phyloP scores from a whole-genome alignment of 2,888 invertebrate genomes.

The Synergus gifuensis region DNA sequence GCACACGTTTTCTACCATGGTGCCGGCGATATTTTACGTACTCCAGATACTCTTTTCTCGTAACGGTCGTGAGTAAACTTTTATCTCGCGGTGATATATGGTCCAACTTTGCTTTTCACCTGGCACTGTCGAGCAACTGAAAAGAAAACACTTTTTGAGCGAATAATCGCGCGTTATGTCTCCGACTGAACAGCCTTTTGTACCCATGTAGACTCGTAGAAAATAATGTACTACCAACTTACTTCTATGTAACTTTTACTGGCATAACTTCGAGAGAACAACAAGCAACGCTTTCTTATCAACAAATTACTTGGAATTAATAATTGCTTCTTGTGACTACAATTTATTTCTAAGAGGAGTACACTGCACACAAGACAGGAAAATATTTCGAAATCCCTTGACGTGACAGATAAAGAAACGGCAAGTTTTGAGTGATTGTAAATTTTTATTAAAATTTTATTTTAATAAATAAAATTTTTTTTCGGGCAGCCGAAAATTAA shows the following conservation, averaged over 20 bases:
- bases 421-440: not conserved
- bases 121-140: conserved; percentile 55
- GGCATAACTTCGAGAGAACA: not conserved
- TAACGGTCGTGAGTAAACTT: conserved; percentile 54
- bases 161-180: conserved; percentile 56
- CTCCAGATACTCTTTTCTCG: conserved; percentile 54
- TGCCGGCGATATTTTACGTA: conserved; percentile 56
- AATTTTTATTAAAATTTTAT: not conserved
- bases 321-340: not conserved
- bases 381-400: not conserved
- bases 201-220: conserved; percentile 4
- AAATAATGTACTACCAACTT: not conserved
- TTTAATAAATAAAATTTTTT: no score
- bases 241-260: not conserved
- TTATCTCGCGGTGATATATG: conserved; percentile 58
- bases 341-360: no score
- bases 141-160: conserved; percentile 58
- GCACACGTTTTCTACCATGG: conserved; percentile 33
- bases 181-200: conserved; percentile 25
- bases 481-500: no score
- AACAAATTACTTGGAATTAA: conserved; percentile 2
- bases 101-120: conserved; percentile 58
- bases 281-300: not conserved
- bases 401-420: not conserved
- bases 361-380: not conserved